Evolutionary conservation across 2,113 vertebrate genomes (phyloP).

Genomic region (Dicentrarchus labrax): DNA sequence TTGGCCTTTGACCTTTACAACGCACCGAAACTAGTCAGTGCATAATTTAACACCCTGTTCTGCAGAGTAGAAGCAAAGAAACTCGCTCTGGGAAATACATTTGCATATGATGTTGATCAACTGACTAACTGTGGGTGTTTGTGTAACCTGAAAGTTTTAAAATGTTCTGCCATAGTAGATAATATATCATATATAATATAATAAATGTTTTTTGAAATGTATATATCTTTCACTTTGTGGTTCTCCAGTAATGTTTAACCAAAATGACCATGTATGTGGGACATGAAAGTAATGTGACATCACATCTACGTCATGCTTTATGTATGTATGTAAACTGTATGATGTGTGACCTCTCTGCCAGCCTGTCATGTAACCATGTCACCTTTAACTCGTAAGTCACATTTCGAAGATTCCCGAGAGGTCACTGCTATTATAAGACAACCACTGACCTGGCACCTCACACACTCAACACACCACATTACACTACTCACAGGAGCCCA

Average conservation of each 20-base stretch:
- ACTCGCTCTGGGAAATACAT: not conserved
- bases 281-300: constrained; percentile 2
- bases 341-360: not conserved
- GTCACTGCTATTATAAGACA: constrained; percentile 63
- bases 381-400: constrained; percentile 43
- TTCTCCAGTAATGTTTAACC: constrained; percentile 16
- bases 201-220: too few species aligned
- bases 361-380: not conserved
- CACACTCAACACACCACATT: not conserved
- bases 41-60: constrained; percentile 14
- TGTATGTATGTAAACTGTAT: not conserved
- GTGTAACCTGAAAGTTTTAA: not conserved
- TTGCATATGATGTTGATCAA: not conserved
- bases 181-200: too few species aligned
- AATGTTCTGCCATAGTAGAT: not conserved
- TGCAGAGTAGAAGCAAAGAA: constrained; percentile 8
- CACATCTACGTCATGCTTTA: not conserved
- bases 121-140: not conserved
- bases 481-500: constrained; percentile 4
- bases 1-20: constrained; percentile 33
- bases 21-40: not conserved
- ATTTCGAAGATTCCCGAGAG: constrained; percentile 55
- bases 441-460: constrained; percentile 1
- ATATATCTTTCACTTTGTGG: too few species aligned
- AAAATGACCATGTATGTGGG: not conserved